Conservation (phyloP, 2,113 vertebrate species). For the Aegithalos caudatus region DNA sequence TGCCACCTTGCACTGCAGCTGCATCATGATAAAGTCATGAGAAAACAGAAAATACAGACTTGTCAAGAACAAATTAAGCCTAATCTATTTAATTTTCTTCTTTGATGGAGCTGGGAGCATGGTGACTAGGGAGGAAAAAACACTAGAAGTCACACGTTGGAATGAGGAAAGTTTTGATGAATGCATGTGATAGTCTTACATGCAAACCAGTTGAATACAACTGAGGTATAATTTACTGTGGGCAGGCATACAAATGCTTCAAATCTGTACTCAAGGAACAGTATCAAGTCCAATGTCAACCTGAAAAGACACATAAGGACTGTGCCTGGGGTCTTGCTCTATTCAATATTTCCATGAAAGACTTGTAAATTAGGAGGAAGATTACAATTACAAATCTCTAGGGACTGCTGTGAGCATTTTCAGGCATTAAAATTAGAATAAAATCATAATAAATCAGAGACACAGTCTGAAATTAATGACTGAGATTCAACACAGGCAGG, state of each 20-base stretch:
- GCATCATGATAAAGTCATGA: neutral
- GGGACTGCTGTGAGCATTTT: neutral
- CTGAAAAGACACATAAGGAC: neutral
- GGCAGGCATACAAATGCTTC: slow-evolving; percentile 1
- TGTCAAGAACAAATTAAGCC: slow-evolving; percentile 49
- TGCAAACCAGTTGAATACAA: slow-evolving; percentile 23
- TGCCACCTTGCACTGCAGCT: neutral
- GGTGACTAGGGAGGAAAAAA: neutral
- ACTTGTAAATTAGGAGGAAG: slow-evolving; percentile 41
- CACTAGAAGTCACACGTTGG: neutral
- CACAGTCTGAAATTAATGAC: neutral
- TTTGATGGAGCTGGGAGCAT: neutral
- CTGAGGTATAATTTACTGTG: neutral
- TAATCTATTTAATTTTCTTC: slow-evolving; percentile 34
- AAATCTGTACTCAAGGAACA: neutral
- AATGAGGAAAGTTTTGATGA: slow-evolving; percentile 38
- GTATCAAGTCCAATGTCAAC: neutral
- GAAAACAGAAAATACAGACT: slow-evolving; percentile 48
- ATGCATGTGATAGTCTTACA: neutral
- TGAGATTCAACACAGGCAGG: neutral
- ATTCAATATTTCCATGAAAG: neutral
- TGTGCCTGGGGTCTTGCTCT: slow-evolving; percentile 24
- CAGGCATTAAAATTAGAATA: slow-evolving; percentile 36
- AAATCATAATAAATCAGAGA: slow-evolving; percentile 44
- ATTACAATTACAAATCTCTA: slow-evolving; percentile 55